Conservation (phyloP, 2,113 vertebrate genomes). For the Axis porcinus region DNA sequence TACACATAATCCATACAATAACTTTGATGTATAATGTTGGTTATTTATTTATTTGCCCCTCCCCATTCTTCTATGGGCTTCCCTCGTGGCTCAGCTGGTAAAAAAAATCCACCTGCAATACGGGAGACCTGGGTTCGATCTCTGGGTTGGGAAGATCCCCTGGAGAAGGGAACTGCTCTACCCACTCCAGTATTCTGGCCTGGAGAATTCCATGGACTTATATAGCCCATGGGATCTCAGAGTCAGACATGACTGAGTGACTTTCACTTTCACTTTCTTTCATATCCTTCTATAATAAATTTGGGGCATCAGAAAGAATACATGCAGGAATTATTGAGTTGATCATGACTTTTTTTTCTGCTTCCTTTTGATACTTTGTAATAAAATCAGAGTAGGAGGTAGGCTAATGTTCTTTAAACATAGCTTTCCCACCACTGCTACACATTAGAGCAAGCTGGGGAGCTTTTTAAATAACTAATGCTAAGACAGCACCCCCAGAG, state of each 20-base stretch:
- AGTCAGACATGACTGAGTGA: neutral
- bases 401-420: neutral
- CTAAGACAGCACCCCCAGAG: neutral
- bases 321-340: neutral
- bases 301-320: neutral
- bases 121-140: neutral
- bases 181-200: neutral
- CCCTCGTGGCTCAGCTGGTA: neutral
- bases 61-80: neutral
- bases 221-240: neutral
- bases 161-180: neutral
- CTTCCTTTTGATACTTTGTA: neutral
- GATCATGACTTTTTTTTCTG: neutral
- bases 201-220: neutral
- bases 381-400: neutral
- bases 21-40: neutral
- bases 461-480: neutral
- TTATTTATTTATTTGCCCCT: neutral
- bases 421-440: neutral
- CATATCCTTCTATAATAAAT: neutral
- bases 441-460: neutral
- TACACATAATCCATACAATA: neutral
- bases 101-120: neutral
- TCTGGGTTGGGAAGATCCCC: neutral
- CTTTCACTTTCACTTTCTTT: neutral